Evolutionary conservation across 2,888 invertebrate genomes (phyloP), one percentile per base, ranked within the genome.

Genomic region (Diarsia dahlii): DNA sequence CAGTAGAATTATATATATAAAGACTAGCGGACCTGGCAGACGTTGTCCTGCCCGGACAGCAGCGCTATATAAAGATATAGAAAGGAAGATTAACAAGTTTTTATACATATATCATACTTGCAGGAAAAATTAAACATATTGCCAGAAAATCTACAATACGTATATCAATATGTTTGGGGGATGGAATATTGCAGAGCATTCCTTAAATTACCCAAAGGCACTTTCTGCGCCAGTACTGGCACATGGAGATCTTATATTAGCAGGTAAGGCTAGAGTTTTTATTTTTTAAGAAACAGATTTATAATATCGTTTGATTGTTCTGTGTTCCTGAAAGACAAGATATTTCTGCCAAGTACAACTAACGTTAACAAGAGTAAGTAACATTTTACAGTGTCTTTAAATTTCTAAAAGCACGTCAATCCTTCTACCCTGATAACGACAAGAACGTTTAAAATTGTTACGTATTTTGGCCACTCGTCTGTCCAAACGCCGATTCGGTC

Each of bases 91-190:
- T 39, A 10, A 23, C 13, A 28, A 15, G 4, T 58, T 58, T 28
- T 28, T 45, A 48, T 78, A 1, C 13, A 28, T 58, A 10, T 48
- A 80, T 67, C 15, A 20, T 46, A 28, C 39, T 56, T 69, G 28
- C 48, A 80, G 80, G 71, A 71, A 54, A 0, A 0, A 9, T 1
- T 1, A 0, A 0, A 0, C 0, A 28, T 0, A n/a, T 0, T 3
- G 10, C 0, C 15, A 54, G 0, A 3, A 1, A 1, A 8, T 0
- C 78, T 85, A 28, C 78, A 56, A 34, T 75, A 74, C n/a, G 18
- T 84, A 8, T 60, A 79, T 5, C 87, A 88, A 69, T 70, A 58
- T 9, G 78, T 89, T 18, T 84, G 81, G 84, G 5, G 50, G 0
- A 20, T 0, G 0, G 0, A 12, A 0, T 63, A 70, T 3, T 88